phyloP scores from a whole-genome alignment of 1,140 invertebrate genomes.

The Tribolium castaneum region DNA sequence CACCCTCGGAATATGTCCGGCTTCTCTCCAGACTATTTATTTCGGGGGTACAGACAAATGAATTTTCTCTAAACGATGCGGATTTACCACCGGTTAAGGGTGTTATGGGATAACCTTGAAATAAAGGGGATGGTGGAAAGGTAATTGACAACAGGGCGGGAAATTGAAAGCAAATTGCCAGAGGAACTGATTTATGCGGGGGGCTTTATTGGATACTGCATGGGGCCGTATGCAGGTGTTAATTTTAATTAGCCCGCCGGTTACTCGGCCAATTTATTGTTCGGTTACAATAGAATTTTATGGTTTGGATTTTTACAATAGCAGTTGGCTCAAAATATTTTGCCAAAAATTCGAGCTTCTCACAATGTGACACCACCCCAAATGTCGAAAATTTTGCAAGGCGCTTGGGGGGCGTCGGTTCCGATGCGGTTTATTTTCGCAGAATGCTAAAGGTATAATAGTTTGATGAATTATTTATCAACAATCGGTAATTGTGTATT shows the following conservation, averaged over 20 bases:
- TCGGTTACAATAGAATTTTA: too few relatives aligned
- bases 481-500: slow-evolving; percentile 32
- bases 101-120: slow-evolving; percentile 28
- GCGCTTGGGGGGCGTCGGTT: not conserved
- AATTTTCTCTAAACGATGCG: slow-evolving; percentile 12
- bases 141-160: not conserved
- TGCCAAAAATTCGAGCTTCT: too few relatives aligned
- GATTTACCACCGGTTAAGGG: not conserved
- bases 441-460: slow-evolving; percentile 13
- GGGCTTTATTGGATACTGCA: not conserved
- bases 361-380: too few relatives aligned
- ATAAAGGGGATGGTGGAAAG: not conserved
- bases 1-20: slow-evolving; percentile 21
- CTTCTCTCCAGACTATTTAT: slow-evolving; percentile 27
- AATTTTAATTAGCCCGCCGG: not conserved
- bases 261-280: not conserved
- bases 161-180: not conserved
- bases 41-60: slow-evolving; percentile 18
- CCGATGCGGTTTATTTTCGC: slow-evolving; percentile 19
- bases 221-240: not conserved
- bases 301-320: too few relatives aligned
- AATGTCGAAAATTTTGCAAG: not conserved
- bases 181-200: not conserved
- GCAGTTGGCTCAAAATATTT: too few relatives aligned
- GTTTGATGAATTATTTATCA: slow-evolving; percentile 32